Base-by-base conservation (phyloP, 2,797 vertebrate species). In the Ctenopoma kingsleyae region DNA sequence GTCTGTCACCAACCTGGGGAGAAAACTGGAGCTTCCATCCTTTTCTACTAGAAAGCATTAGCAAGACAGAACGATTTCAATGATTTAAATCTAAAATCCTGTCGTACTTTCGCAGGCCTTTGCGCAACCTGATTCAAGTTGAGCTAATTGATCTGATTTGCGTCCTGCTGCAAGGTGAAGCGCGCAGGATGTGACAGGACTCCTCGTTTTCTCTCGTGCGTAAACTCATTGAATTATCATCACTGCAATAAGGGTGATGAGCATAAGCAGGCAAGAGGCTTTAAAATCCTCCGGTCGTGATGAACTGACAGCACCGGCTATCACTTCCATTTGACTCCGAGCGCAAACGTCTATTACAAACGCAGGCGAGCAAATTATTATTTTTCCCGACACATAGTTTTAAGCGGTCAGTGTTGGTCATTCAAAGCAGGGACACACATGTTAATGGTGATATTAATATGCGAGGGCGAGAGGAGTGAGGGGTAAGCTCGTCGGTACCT, bases 401-500 rank as follows among this genome's bases (percentile, higher is more conserved):
- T 16, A 44, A 10, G 25, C 66, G 49, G 55, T 32, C 19, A 22
- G 27, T 17, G 66, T 17, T 15, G 38, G 10, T 12, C 44, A 51
- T 44, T 1, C 61, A 20, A 13, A 30, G 22, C 66, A 12, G 20
- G 20, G 41, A 10, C 46, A 65, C 72, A 50, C 64, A 41, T 71
- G 71, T 77, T 75, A 43, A 51, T 30, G 43, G 1, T 17, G 16
- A 6, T 7, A 12, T 40, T 23, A 20, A 44, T 4, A 35, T 5
- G 40, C n/a, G 30, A 49, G 32, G 9, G 35, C 3, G 30, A 9
- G 36, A 47, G 19, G n/a, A 40, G 67, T 11, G 44, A 57, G 19
- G 50, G 22, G 7, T 41, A 6, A 52, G 67, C 67, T 20, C 54
- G 9, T 70, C 78, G 62, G 67, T 97, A 99, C 98, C 98, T 98